These are phyloP conservation scores for Anseranas semipalmata DNA, from an alignment of 2,113 vertebrate genomes.

Conservation along the genomic window DNA sequence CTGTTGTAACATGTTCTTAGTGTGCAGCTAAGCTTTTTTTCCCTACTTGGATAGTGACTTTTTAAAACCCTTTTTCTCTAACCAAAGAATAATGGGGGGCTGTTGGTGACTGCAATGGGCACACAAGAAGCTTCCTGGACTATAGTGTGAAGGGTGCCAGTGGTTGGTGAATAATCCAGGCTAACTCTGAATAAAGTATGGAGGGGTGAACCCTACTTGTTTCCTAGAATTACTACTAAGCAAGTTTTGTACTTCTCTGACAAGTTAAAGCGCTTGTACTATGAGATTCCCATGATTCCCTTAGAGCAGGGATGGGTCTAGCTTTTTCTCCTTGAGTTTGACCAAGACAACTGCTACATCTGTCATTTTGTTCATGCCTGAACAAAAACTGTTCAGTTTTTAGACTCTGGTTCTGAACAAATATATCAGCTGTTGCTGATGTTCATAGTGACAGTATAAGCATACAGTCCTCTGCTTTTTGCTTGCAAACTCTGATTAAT, in stretches of 20 bases:
- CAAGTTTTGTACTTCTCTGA: no score
- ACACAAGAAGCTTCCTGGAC: neutral
- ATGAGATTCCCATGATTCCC: no score
- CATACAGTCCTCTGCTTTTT: neutral
- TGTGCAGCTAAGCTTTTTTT: neutral
- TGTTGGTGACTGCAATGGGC: fast-evolving
- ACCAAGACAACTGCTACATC: fast-evolving
- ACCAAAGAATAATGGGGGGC: neutral
- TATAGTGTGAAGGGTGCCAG: fast-evolving
- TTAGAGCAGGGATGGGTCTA: no score
- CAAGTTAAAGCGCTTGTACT: fast-evolving
- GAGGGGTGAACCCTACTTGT: neutral
- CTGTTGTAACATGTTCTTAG: neutral
- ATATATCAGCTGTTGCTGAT: neutral
- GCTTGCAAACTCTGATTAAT: neutral
- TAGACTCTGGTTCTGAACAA: fast-evolving
- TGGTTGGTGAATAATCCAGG: neutral
- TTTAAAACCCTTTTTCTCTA: neutral
- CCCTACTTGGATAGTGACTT: neutral
- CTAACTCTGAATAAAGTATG: slow-evolving; percentile 7
- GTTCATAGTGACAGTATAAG: fast-evolving
- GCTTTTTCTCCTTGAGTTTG: no score
- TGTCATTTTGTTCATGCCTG: neutral
- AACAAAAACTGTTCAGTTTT: neutral
- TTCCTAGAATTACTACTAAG: neutral